A percentile compares a stretch with the other conserved stretches of the same genome.
Evolutionary conservation across 2,888 invertebrate species (phyloP).

Genomic region (Drosophila acutilabella): DNA sequence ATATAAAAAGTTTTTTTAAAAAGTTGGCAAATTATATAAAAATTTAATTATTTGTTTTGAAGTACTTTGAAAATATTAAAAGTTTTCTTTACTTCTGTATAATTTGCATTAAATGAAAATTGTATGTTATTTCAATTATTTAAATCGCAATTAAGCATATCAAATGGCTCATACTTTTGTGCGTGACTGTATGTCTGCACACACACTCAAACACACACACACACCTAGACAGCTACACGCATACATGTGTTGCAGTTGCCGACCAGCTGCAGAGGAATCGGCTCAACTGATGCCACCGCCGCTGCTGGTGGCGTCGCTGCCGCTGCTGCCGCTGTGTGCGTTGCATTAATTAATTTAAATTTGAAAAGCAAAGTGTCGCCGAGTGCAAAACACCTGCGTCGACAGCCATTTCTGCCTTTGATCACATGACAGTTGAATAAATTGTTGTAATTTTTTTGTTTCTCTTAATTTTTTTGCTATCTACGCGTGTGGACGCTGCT

Average conservation of each 20-base stretch:
- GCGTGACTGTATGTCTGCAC: constrained; percentile 10
- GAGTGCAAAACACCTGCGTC: constrained; percentile 80
- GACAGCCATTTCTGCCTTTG: constrained; percentile 74
- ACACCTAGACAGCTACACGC: constrained; percentile 12
- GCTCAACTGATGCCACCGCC: constrained; percentile 43
- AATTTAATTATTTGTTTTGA: too few species aligned
- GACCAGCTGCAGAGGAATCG: constrained; percentile 60
- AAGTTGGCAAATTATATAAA: too few species aligned
- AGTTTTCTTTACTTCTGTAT: too few species aligned
- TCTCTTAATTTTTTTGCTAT: constrained; percentile 52
- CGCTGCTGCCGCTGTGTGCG: constrained; percentile 43
- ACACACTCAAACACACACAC: background rate
- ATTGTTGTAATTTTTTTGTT: constrained; percentile 71
- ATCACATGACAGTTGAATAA: constrained; percentile 79
- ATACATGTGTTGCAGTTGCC: constrained; percentile 69
- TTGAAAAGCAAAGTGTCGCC: constrained; percentile 76
- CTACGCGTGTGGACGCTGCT: constrained; percentile 45
- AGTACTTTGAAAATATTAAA: too few species aligned
- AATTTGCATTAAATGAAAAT: background rate
- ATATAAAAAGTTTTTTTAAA: too few species aligned
- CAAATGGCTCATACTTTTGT: constrained; percentile 12
- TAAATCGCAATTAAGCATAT: background rate
- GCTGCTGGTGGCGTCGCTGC: constrained; percentile 4
- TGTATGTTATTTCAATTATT: background rate
- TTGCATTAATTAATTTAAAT: constrained; percentile 80